Evolutionary conservation across 2,888 invertebrate genomes (phyloP), one percentile per base, ranked within the genome.

Genomic region (Odontocerum albicorne): DNA sequence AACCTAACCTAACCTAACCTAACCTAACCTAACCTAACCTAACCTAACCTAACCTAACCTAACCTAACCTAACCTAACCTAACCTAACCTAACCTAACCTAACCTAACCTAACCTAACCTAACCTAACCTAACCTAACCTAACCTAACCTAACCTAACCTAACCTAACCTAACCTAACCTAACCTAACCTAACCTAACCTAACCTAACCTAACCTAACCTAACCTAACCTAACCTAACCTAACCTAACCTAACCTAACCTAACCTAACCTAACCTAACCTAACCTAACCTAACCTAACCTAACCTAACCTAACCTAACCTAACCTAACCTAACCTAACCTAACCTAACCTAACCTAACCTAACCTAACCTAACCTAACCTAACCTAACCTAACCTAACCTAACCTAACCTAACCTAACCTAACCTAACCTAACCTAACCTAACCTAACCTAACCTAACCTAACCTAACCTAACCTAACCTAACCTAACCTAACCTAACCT

Each of bases 361-460:
- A 43, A 62, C 62, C 57, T 52, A 62, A 62, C 57, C 62, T 57
- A 63, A 62, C 61, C 62, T 49, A 62, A 62, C 60, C 57, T 53
- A 60, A 62, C 58, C 61, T 51, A 63, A 59, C 62, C 55, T 60
- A 62, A 60, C 61, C 61, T 52, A 57, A 63, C 57, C 62, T 57
- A 55, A 62, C 55, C 63, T 56, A 54, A 63, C 59, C 59, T 47
- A 60, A 59, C 59, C 58, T 59, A 57, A 55, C 60, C 61, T 52
- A 64, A 61, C 62, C 62, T 55, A 60, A 49, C 49, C 49, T 38
- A 49, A 49, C 49, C 49, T 39, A 49, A 49, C 47, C 47, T 47
- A 47, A 47, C 47, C 47, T 35, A 47, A 62, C 62, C 57, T 54
- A 62, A 62, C 58, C 62, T 53, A 63, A 62, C 61, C 62, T 49